phyloP scores from a whole-genome alignment of 2,113 vertebrate species.

The Spermophilus dauricus region DNA sequence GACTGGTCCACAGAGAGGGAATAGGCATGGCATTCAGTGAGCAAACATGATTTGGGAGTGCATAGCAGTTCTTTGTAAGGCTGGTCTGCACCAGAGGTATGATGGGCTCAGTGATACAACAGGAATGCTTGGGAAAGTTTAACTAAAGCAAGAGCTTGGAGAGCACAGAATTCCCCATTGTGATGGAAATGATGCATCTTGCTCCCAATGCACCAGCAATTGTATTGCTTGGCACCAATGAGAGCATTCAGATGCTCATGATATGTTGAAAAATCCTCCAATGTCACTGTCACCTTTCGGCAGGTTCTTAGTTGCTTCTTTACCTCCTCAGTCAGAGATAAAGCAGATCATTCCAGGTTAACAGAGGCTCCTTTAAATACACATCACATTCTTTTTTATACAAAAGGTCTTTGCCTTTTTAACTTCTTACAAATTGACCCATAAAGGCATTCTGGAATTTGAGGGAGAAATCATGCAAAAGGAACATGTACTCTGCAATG shows the following conservation, averaged over 20 bases:
- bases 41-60: not conserved
- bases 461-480: constrained; percentile 59
- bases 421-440: constrained; percentile 28
- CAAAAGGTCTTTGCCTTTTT: constrained; percentile 1
- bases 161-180: not conserved
- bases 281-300: not conserved
- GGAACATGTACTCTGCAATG: not conserved
- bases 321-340: not conserved
- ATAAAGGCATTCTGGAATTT: constrained; percentile 38
- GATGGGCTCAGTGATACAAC: not conserved
- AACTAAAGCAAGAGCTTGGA: not conserved
- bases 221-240: not conserved
- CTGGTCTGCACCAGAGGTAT: not conserved
- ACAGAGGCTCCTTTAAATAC: not conserved
- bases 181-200: not conserved
- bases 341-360: not conserved
- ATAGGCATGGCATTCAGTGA: not conserved
- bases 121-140: not conserved
- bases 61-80: not conserved
- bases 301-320: not conserved
- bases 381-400: not conserved
- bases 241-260: not conserved
- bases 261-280: not conserved
- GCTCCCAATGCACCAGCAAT: not conserved
- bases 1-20: not conserved